Conservation (phyloP, 1,140 invertebrate genomes). For the Aphelenchoides fujianensis region DNA sequence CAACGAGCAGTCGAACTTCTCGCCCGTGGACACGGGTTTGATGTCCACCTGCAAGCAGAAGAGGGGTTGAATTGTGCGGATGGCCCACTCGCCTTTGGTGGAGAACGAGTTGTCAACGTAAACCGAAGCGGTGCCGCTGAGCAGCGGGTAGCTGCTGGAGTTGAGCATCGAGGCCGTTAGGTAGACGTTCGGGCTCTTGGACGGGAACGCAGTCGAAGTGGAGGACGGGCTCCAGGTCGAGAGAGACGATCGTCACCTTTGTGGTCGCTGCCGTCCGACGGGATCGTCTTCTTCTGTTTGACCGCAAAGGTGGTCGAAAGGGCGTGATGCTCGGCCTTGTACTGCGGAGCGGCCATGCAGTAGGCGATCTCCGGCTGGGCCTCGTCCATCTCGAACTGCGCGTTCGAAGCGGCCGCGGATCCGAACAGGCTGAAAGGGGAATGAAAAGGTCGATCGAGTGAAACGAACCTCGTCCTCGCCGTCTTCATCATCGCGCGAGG, state of each 20-base stretch:
- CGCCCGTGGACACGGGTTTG: conserved; percentile 61
- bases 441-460: too few relatives aligned
- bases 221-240: conserved; percentile 62
- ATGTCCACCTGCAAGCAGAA: conserved; percentile 54
- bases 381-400: conserved; percentile 1
- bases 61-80: conserved; percentile 15
- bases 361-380: neutral
- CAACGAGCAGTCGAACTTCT: conserved; percentile 63
- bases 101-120: conserved; percentile 65
- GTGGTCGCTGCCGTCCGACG: conserved; percentile 59
- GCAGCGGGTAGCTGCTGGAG: conserved; percentile 60
- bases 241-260: conserved; percentile 62
- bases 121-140: conserved; percentile 63
- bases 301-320: conserved; percentile 61
- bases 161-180: conserved; percentile 63
- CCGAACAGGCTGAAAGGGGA: too few relatives aligned
- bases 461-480: too few relatives aligned
- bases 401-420: too few relatives aligned
- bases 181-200: conserved; percentile 61
- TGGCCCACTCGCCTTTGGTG: conserved; percentile 57
- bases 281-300: conserved; percentile 59
- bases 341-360: conserved; percentile 12
- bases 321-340: conserved; percentile 3
- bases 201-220: conserved; percentile 63
- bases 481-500: neutral